Evolutionary conservation across 2,888 invertebrate genomes (phyloP), one percentile per base, ranked within the genome.

Genomic region (Trypoxylon attenuatum): DNA sequence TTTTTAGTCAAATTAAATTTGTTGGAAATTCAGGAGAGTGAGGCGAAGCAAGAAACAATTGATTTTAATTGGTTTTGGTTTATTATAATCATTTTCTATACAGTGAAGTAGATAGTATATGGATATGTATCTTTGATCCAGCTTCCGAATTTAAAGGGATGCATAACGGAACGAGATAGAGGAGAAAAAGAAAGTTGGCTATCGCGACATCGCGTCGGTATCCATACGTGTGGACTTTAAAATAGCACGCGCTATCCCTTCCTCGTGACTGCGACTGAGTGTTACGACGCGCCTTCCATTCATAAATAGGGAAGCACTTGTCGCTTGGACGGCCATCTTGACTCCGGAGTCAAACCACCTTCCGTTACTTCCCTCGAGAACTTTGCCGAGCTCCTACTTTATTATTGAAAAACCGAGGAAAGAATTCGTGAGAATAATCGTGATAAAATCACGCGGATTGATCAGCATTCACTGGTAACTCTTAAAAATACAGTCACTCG

Each of bases 281-380:
- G 41, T 67, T 76, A 73, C 68, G 68, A 69, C 69, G 66, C 69
- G 59, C 52, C 58, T 73, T 72, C 72, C 83, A 83, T 83, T 83
- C 83, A 83, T 83, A 81, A 83, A 82, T 79, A 79, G 79, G 64
- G 74, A 74, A 72, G 72, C 54, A 68, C 69, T 73, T 60, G 69
- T 71, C 69, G 59, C 60, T 43, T 52, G 52, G 41, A 52, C 69
- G 52, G 77, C 82, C 82, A 83, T 81, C 62, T 82, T 82, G 54
- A 81, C 80, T 76, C 56, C 80, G 55, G 16, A 51, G 33, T 79
- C 76, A 53, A 49, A 15, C n/a, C 22, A 60, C 13, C n/a, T 23
- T 1, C 50, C 55, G 52, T 69, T 54, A 64, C 54, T 53, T 49
- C 47, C 42, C 25, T 41, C 29, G 0, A 4, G 1, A 6, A 3